These are phyloP conservation scores for Agrochola lota DNA, from an alignment of 2,888 invertebrate genomes.

Conservation along the genomic window DNA sequence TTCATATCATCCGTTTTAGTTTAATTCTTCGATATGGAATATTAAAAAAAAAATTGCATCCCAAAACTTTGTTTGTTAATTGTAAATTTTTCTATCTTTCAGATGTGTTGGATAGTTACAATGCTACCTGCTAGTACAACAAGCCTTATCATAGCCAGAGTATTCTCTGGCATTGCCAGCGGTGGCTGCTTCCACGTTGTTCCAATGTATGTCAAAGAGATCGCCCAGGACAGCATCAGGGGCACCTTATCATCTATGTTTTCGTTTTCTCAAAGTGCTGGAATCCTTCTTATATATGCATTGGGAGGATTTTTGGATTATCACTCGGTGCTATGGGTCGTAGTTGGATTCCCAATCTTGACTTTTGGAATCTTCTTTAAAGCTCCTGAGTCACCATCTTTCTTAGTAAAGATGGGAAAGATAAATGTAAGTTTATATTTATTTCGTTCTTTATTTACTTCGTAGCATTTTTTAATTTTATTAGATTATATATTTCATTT, in stretches of 20 bases:
- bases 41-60: background rate
- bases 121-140: conserved; percentile 64
- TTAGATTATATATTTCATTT: background rate
- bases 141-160: conserved; percentile 72
- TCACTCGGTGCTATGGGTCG: conserved; percentile 73
- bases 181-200: conserved; percentile 76
- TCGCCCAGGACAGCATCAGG: conserved; percentile 77
- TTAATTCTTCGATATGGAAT: background rate
- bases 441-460: background rate
- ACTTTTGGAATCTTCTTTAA: conserved; percentile 71
- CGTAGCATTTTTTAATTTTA: background rate
- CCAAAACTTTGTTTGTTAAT: background rate
- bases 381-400: conserved; percentile 83
- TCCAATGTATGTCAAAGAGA: conserved; percentile 80
- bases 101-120: conserved; percentile 75
- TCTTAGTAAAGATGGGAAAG: conserved; percentile 76
- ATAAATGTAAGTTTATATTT: conserved; percentile 71
- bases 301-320: conserved; percentile 78
- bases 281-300: conserved; percentile 75
- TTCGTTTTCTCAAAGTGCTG: conserved; percentile 73
- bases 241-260: conserved; percentile 74
- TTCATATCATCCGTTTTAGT: background rate
- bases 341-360: conserved; percentile 69
- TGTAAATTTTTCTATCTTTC: background rate
- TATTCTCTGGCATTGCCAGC: conserved; percentile 71